A percentile compares a stretch with the other conserved stretches of the same genome.
Evolutionary conservation across 2,888 invertebrate genomes (phyloP).

Genomic region (Perizoma affinitatum): DNA sequence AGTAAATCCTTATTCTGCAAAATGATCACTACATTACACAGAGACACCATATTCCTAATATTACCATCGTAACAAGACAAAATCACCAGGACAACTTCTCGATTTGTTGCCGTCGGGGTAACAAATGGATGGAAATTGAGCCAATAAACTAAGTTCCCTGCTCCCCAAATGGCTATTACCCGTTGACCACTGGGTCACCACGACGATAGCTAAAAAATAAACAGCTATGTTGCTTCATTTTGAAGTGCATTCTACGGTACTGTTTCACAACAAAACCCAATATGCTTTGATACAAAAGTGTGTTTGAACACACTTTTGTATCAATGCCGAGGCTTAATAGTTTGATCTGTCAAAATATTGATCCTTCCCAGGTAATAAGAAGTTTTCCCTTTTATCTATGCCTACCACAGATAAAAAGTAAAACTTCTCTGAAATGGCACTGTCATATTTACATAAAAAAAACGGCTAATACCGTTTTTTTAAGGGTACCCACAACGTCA

Average conservation of each 20-base stretch:
- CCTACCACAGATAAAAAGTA: too few species aligned
- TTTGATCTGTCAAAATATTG: too few species aligned
- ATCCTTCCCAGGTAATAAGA: too few species aligned
- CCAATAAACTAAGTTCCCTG: conserved; percentile 70
- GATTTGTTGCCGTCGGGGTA: conserved; percentile 52
- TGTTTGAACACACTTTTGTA: too few species aligned
- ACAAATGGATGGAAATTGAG: conserved; percentile 60
- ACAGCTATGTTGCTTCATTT: conserved; percentile 30
- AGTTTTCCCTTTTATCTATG: too few species aligned
- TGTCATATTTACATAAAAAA: too few species aligned
- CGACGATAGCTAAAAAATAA: conserved; percentile 28
- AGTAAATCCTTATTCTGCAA: neutral
- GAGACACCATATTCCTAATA: conserved; percentile 24
- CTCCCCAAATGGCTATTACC: conserved; percentile 76
- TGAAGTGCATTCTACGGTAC: neutral
- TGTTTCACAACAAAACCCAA: too few species aligned
- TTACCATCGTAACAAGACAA: conserved; percentile 49
- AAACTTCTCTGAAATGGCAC: too few species aligned
- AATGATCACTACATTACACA: neutral
- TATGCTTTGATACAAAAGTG: too few species aligned
- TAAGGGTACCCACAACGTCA: too few species aligned
- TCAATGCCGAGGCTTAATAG: too few species aligned
- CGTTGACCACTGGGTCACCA: conserved; percentile 61
- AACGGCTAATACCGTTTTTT: too few species aligned
- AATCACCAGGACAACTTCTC: conserved; percentile 50